Percentiles rank a stretch among this genome's conserved stretches.
phyloP scores from a whole-genome alignment of 2,888 invertebrate species.

The Ariolimax columbianus region DNA sequence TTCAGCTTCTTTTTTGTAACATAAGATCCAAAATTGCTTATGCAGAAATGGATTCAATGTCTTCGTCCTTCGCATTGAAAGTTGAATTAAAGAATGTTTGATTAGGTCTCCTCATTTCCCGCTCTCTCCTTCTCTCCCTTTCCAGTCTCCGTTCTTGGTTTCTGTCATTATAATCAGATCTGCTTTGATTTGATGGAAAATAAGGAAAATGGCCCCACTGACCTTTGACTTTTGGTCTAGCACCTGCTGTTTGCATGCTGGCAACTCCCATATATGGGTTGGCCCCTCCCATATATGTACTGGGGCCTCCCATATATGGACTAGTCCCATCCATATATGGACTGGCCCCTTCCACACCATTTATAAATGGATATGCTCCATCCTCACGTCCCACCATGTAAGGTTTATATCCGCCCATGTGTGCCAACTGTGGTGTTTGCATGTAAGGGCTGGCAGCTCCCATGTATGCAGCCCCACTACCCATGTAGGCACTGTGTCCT shows the following conservation, averaged over 20 bases:
- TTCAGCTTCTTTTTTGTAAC: too few relatives aligned
- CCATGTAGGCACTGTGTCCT: conserved; percentile 32
- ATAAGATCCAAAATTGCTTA: not conserved
- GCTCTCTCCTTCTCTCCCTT: conserved; percentile 39
- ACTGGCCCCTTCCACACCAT: conserved; percentile 18
- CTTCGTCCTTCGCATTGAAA: conserved; percentile 44
- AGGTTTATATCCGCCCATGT: conserved; percentile 30
- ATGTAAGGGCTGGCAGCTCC: conserved; percentile 25
- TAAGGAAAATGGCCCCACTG: conserved; percentile 44
- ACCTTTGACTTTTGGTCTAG: conserved; percentile 39
- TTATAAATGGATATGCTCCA: not conserved
- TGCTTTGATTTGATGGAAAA: conserved; percentile 13
- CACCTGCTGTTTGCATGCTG: conserved; percentile 40
- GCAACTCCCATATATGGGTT: conserved; percentile 35
- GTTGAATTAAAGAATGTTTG: conserved; percentile 41
- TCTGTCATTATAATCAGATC: not conserved
- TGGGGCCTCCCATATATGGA: conserved; percentile 14
- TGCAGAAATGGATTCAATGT: conserved; percentile 45
- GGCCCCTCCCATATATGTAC: not conserved
- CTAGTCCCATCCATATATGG: conserved; percentile 29
- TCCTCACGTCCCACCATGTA: conserved; percentile 14
- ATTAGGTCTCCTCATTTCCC: conserved; percentile 45
- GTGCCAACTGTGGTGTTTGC: conserved; percentile 29
- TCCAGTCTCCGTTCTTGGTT: conserved; percentile 32
- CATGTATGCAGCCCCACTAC: conserved; percentile 16